Percentiles rank a stretch among this genome's conserved stretches.
These are phyloP conservation scores for Erannis defoliaria DNA, from an alignment of 2,888 invertebrate species.

Conservation along the genomic window DNA sequence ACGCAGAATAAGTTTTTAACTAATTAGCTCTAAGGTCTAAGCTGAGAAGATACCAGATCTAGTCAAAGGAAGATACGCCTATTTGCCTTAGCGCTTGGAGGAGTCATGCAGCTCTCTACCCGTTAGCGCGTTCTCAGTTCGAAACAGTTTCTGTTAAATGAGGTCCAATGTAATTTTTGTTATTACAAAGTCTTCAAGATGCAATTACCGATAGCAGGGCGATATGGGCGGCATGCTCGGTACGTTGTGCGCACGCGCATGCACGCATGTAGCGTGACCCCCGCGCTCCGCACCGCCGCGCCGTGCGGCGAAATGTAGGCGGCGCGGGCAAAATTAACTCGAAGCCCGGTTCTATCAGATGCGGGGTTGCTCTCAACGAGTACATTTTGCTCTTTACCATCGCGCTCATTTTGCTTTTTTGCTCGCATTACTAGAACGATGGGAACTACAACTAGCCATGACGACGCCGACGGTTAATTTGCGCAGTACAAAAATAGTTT, in stretches of 20 bases:
- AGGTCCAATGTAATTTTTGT: constrained; percentile 39
- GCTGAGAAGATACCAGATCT: too few species aligned
- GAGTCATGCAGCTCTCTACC: too few species aligned
- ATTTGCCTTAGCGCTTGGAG: too few species aligned
- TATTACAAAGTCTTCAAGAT: constrained; percentile 54
- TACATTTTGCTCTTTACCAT: constrained; percentile 29
- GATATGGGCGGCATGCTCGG: constrained; percentile 31
- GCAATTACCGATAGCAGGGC: constrained; percentile 72
- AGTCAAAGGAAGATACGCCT: too few species aligned
- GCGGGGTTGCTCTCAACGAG: constrained; percentile 22
- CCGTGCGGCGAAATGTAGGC: constrained; percentile 67
- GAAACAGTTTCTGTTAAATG: not conserved
- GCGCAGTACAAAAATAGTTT: constrained; percentile 46
- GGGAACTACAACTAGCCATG: constrained; percentile 59
- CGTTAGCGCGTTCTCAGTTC: not conserved
- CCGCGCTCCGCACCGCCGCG: constrained; percentile 47
- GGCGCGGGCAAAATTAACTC: constrained; percentile 61
- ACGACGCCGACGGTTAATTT: constrained; percentile 58
- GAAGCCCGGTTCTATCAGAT: constrained; percentile 57
- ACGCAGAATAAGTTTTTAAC: too few species aligned
- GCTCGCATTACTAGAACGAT: constrained; percentile 46
- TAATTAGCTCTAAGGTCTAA: too few species aligned
- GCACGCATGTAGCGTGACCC: constrained; percentile 45
- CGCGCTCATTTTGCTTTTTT: constrained; percentile 48
- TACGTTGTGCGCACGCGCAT: constrained; percentile 38